These are phyloP conservation scores for Diarsia mendica DNA, from an alignment of 2,888 invertebrate species.

Conservation along the genomic window DNA sequence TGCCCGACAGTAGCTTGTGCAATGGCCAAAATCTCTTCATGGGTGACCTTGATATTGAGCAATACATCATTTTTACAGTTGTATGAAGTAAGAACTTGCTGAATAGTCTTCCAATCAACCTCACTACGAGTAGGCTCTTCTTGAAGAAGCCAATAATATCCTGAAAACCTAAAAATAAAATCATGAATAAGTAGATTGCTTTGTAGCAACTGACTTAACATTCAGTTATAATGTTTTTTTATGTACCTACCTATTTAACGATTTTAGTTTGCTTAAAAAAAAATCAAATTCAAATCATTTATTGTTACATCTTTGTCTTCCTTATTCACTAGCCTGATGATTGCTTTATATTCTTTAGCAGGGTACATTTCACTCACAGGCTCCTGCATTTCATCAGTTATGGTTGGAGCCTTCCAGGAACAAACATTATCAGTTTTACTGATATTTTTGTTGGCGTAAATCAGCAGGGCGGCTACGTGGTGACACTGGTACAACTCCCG, in stretches of 20 bases:
- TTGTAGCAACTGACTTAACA: background rate
- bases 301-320: no score
- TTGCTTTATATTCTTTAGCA: background rate
- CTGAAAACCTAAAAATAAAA: background rate
- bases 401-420: background rate
- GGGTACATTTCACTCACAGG: background rate
- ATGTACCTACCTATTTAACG: background rate
- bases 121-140: background rate
- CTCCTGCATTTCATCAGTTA: background rate
- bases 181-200: background rate
- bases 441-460: background rate
- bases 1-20: background rate
- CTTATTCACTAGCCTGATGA: background rate
- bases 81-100: background rate
- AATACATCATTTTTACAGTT: background rate
- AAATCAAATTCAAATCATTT: no score
- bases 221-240: background rate
- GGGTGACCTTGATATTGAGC: background rate
- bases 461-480: conserved; percentile 3
- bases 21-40: background rate
- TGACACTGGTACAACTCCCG: background rate
- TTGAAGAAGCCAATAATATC: background rate
- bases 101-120: background rate
- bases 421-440: background rate
- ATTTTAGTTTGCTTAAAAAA: conserved; percentile 1